These are phyloP conservation scores for Aphelenchoides avenae DNA, from an alignment of 1,140 invertebrate species.

Conservation along the genomic window DNA sequence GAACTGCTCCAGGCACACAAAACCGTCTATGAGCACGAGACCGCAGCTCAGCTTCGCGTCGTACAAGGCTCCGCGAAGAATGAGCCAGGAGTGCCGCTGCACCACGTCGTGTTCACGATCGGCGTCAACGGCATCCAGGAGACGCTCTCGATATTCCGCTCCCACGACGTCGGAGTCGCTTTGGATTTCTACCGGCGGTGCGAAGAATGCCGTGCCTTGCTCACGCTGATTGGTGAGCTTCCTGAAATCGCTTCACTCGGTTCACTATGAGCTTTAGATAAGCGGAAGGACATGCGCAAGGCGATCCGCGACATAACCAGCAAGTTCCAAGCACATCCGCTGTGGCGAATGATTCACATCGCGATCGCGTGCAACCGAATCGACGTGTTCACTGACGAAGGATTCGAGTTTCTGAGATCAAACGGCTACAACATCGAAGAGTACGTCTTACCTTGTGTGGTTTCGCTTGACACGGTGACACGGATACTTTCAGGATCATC, in stretches of 20 bases:
- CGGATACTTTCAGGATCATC: slow-evolving; percentile 29
- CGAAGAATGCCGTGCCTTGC: slow-evolving; percentile 44
- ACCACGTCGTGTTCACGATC: slow-evolving; percentile 19
- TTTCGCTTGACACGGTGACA: slow-evolving; percentile 7
- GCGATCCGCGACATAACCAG: slow-evolving; percentile 38
- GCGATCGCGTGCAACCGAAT: slow-evolving; percentile 35
- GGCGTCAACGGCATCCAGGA: slow-evolving; percentile 4
- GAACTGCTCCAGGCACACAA: slow-evolving; percentile 23
- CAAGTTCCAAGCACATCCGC: slow-evolving; percentile 40
- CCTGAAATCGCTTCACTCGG: background rate
- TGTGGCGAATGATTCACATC: slow-evolving; percentile 45
- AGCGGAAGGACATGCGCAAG: slow-evolving; percentile 38
- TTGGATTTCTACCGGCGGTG: slow-evolving; percentile 45
- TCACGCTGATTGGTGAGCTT: slow-evolving; percentile 32
- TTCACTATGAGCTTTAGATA: slow-evolving; percentile 14
- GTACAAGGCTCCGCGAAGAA: slow-evolving; percentile 30
- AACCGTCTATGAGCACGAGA: slow-evolving; percentile 11
- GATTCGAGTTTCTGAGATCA: slow-evolving; percentile 31
- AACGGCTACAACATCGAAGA: slow-evolving; percentile 47
- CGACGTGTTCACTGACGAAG: slow-evolving; percentile 43
- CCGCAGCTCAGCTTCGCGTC: slow-evolving; percentile 2
- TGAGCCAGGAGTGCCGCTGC: too few species aligned
- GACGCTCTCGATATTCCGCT: slow-evolving; percentile 23
- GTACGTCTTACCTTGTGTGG: slow-evolving; percentile 18
- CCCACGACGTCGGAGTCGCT: slow-evolving; percentile 35